Evolutionary conservation across 37 sponge, comb jelly and placozoan genomes (phyloP).

Genomic region (Diacarnus erythraeanus): DNA sequence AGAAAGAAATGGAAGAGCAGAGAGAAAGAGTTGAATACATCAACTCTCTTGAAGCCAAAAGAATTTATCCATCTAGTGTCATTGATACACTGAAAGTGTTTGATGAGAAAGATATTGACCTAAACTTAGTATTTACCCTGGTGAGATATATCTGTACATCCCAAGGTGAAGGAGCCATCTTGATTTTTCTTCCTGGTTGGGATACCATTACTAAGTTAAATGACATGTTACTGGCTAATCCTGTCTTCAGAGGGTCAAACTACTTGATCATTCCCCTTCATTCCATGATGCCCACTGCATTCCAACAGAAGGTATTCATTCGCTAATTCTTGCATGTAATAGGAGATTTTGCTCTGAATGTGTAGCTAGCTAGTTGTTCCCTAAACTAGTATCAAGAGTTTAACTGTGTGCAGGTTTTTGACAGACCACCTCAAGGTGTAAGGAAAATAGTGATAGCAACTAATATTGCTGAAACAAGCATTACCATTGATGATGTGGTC

Average conservation of each 20-base stretch:
- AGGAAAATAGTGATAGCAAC: conserved; percentile 83
- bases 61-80: conserved; percentile 30
- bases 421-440: conserved; percentile 76
- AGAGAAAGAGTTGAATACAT: conserved; percentile 22
- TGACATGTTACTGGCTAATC: conserved; percentile 55
- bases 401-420: conserved; percentile 62
- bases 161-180: conserved; percentile 65
- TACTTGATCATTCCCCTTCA: conserved; percentile 80
- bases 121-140: conserved; percentile 35
- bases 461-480: conserved; percentile 89
- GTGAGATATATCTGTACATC: conserved; percentile 39
- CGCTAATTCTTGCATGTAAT: too few relatives aligned
- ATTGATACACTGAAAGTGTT: conserved; percentile 24
- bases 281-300: conserved; percentile 74
- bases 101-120: conserved; percentile 41
- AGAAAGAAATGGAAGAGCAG: conserved; percentile 21
- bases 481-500: conserved; percentile 93
- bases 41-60: conserved; percentile 25
- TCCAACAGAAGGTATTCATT: conserved; percentile 46
- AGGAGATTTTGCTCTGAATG: too few relatives aligned
- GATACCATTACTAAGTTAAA: conserved; percentile 66
- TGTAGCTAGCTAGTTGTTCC: too few relatives aligned
- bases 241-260: conserved; percentile 43
- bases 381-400: too few relatives aligned
- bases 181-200: conserved; percentile 78